Evolutionary conservation across 1,140 invertebrate species (phyloP).

Genomic region (Archegozetes longisetosus): DNA sequence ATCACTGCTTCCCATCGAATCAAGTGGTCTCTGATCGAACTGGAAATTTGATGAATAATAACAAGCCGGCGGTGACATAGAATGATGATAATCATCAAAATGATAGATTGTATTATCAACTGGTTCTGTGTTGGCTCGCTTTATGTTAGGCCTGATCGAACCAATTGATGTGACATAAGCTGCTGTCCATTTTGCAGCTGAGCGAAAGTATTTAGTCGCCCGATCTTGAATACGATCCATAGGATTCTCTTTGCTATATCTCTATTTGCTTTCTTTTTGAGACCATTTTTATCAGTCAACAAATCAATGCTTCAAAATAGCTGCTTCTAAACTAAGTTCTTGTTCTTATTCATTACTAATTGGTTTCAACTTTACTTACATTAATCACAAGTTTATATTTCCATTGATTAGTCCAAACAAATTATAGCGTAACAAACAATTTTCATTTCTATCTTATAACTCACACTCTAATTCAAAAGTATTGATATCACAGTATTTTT

Average conservation of each 20-base stretch:
- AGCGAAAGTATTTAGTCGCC: not conserved
- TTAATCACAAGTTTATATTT: too few relatives aligned
- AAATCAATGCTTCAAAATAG: too few relatives aligned
- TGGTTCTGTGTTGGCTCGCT: not conserved
- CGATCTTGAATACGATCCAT: slow-evolving; percentile 14
- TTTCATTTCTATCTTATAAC: too few relatives aligned
- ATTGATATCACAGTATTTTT: too few relatives aligned
- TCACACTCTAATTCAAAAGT: too few relatives aligned
- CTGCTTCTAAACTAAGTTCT: too few relatives aligned
- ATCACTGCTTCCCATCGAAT: not conserved
- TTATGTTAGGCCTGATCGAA: not conserved
- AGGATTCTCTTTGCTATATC: not conserved
- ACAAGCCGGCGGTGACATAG: not conserved
- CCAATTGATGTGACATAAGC: not conserved
- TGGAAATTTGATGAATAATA: not conserved
- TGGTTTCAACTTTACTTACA: too few relatives aligned
- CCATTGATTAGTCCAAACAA: too few relatives aligned
- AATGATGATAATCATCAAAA: not conserved
- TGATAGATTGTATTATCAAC: not conserved
- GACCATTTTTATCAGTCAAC: too few relatives aligned
- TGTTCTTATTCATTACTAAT: too few relatives aligned
- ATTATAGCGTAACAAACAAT: too few relatives aligned
- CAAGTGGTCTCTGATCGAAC: not conserved
- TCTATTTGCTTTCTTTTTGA: not conserved
- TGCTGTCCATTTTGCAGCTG: not conserved